These are phyloP conservation scores for Troilus luridus DNA, from an alignment of 2,888 invertebrate species.

Conservation along the genomic window DNA sequence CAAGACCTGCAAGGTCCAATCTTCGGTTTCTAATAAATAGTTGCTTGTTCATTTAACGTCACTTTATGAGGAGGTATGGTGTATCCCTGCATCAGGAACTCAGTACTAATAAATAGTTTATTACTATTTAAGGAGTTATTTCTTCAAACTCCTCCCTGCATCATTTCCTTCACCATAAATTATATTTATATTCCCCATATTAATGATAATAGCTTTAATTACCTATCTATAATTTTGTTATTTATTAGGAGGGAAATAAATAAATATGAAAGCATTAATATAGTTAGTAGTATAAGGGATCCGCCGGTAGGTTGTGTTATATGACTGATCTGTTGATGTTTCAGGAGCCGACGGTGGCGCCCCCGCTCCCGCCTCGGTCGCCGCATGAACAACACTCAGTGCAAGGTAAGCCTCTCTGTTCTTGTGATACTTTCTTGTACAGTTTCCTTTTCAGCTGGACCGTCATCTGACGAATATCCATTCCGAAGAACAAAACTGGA, in stretches of 20 bases:
- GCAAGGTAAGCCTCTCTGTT: constrained; percentile 53
- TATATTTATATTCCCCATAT: no score
- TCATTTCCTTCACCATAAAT: no score
- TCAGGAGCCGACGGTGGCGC: constrained; percentile 63
- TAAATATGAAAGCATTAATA: not conserved
- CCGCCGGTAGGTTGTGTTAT: not conserved
- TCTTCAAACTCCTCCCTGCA: no score
- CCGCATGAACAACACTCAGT: constrained; percentile 60
- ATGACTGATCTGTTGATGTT: constrained; percentile 24
- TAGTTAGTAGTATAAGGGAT: not conserved
- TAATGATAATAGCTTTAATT: no score
- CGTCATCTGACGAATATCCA: constrained; percentile 29
- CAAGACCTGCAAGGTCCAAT: no score
- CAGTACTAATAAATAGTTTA: no score
- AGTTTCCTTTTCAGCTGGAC: constrained; percentile 51
- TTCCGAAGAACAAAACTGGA: constrained; percentile 54
- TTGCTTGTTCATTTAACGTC: no score
- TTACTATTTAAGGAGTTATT: no score
- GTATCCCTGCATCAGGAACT: no score
- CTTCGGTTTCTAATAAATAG: no score
- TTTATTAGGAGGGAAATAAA: not conserved
- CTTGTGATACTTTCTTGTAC: constrained; percentile 48
- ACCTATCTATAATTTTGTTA: no score
- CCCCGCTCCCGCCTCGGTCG: constrained; percentile 63
- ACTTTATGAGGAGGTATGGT: no score